Evolutionary conservation across 2,113 vertebrate genomes (phyloP).

Genomic region (Bos taurus): ARS-UCD2.0 NC_037332.1:2930501-2931000

Average conservation of each 20-base stretch:
- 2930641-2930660: neutral
- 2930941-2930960: neutral
- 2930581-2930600: neutral
- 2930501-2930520: neutral
- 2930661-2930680: neutral
- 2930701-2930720: neutral
- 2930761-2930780: neutral
- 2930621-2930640: neutral
- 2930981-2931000: neutral
- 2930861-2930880: neutral
- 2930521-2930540: neutral
- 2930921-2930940: neutral
- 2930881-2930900: neutral
- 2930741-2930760: neutral
- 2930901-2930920: neutral
- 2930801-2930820: fast-evolving
- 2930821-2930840: neutral
- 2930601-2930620: neutral
- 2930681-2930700: neutral
- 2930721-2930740: neutral
- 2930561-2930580: neutral
- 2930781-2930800: neutral
- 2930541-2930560: neutral
- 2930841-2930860: neutral
- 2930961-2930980: neutral